Evolutionary conservation across 2,113 vertebrate genomes (phyloP).

Genomic region (Stomatorhinus ivindoensis): DNA sequence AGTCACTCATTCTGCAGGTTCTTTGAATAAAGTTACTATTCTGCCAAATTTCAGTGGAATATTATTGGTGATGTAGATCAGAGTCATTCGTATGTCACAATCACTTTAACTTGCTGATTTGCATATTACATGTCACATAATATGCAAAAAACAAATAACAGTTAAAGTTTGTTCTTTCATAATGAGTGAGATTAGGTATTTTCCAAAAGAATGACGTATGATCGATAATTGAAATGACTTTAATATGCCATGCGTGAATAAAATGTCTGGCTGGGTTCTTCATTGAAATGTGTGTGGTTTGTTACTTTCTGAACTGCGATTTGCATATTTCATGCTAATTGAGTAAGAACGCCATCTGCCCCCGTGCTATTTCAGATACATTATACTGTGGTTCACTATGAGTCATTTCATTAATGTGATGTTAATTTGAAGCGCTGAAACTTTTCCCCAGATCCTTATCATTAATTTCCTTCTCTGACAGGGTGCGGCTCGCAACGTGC

Average conservation of each 20-base stretch:
- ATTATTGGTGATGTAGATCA: background rate
- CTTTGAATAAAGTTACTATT: background rate
- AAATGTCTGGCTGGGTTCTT: background rate
- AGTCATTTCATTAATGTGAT: conserved; percentile 1
- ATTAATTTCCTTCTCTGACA: conserved; percentile 42
- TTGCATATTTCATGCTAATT: background rate
- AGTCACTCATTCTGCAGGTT: background rate
- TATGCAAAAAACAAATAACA: background rate
- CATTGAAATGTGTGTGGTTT: background rate
- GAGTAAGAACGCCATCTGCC: background rate
- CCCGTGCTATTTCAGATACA: background rate
- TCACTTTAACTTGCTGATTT: background rate
- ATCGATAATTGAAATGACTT: background rate
- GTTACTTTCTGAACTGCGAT: background rate
- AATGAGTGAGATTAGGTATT: background rate
- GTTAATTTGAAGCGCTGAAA: background rate
- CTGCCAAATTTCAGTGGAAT: background rate
- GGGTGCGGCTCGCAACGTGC: conserved; percentile 62
- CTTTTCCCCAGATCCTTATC: background rate
- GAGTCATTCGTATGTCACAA: background rate
- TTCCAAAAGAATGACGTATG: background rate
- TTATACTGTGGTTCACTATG: background rate
- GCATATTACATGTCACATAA: background rate
- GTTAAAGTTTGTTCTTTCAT: background rate
- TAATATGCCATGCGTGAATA: background rate